A percentile compares a stretch with the other conserved stretches of the same genome.
Conservation (phyloP, 2,797 vertebrate species). For the Okamejei kenojei region DNA sequence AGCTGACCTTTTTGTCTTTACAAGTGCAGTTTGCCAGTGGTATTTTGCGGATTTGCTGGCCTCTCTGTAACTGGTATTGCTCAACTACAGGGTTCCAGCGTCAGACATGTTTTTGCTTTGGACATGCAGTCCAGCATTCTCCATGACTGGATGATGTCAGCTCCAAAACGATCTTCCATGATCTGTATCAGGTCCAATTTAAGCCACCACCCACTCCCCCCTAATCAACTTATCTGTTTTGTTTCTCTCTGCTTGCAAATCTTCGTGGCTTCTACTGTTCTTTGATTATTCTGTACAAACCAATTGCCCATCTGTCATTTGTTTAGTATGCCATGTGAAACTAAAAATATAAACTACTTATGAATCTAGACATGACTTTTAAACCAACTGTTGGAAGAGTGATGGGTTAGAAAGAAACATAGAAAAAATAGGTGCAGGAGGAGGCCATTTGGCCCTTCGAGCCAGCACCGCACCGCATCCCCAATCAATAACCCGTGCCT, state of each 20-base stretch:
- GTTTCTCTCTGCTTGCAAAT: too few relatives aligned
- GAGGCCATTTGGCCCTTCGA: too few relatives aligned
- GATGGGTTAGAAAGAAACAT: too few relatives aligned
- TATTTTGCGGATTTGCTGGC: background rate
- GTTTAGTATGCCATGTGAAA: background rate
- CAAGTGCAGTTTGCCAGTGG: background rate
- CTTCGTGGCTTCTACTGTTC: background rate
- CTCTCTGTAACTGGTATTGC: background rate
- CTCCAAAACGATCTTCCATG: background rate
- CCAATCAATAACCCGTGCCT: too few relatives aligned
- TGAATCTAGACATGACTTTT: background rate
- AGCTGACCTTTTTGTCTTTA: background rate
- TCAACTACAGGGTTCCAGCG: background rate
- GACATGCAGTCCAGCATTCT: background rate
- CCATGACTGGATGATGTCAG: background rate
- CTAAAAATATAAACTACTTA: background rate
- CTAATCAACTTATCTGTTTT: too few relatives aligned
- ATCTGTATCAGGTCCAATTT: background rate
- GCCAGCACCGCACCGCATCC: too few relatives aligned
- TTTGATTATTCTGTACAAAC: background rate
- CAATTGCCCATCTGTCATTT: background rate
- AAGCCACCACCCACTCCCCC: background rate
- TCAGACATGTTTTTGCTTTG: background rate
- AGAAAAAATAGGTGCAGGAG: too few relatives aligned
- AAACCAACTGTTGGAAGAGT: background rate